Conservation (phyloP, 2,888 invertebrate species). For the Drosophila trichaetosa region DNA sequence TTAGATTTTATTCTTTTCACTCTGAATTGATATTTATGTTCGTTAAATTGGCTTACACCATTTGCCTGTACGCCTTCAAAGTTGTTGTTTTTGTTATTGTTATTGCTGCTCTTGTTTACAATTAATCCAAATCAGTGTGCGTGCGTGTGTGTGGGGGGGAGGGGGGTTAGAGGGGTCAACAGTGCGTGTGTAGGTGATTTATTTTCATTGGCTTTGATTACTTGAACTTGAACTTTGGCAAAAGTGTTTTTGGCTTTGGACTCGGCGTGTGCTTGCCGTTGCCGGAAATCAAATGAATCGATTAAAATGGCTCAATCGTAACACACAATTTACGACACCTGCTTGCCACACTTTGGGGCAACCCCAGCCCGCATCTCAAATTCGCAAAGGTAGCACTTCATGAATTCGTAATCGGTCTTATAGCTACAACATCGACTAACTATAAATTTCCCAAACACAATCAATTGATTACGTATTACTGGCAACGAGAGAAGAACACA, state of each 20-base stretch:
- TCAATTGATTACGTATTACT: slow-evolving; percentile 13
- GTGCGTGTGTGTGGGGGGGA: slow-evolving; percentile 16
- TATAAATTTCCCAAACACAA: slow-evolving; percentile 31
- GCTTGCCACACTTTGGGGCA: slow-evolving; percentile 23
- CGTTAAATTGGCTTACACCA: slow-evolving; percentile 66
- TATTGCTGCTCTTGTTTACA: slow-evolving; percentile 34
- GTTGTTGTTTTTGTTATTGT: slow-evolving; percentile 1
- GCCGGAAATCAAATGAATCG: slow-evolving; percentile 54
- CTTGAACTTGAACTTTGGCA: slow-evolving; percentile 65
- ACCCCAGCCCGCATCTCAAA: neutral
- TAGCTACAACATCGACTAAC: neutral
- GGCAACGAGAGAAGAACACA: neutral
- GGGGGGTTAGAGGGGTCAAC: neutral
- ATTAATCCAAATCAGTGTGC: slow-evolving; percentile 37
- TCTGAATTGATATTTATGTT: slow-evolving; percentile 67
- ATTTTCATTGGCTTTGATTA: slow-evolving; percentile 66
- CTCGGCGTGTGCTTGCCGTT: slow-evolving; percentile 5
- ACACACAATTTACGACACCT: slow-evolving; percentile 48
- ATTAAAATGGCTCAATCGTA: slow-evolving; percentile 36
- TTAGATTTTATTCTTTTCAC: slow-evolving; percentile 27
- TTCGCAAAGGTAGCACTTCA: slow-evolving; percentile 15
- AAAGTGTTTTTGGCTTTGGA: slow-evolving; percentile 36
- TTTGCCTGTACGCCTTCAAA: slow-evolving; percentile 45
- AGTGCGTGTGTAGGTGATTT: slow-evolving; percentile 46
- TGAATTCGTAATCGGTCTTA: slow-evolving; percentile 42